Base-by-base conservation (phyloP, 2,797 vertebrate species). In the Eleutherodactylus coqui region DNA sequence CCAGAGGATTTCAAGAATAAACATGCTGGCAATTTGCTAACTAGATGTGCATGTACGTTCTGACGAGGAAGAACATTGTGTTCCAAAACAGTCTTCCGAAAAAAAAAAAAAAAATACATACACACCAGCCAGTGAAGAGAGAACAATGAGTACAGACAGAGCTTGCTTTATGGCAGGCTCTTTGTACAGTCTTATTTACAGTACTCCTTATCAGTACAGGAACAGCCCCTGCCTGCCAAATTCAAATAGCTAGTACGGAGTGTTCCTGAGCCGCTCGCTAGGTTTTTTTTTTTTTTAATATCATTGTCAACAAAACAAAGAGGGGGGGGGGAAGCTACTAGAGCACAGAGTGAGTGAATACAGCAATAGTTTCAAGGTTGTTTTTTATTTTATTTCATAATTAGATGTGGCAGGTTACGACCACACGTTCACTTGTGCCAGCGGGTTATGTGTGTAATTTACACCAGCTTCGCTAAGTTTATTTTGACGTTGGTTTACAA, bases 121-220 rank as follows among this genome's bases (percentile, higher is more conserved):
- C 45, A 82, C 77, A 84, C 79, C 72, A 77, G 93, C 94, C 69
- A 83, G 88, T 93, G 94, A 95, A 91, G 92, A 96, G 95, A 97
- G 97, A 97, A 99, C 97, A 98, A 97, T 97, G 95, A 96, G 97
- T 97, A 94, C 97, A 97, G 96, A 97, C 96, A 90, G 88, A 79
- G 94, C 93, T 94, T 93, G 92, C 92, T 93, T 93, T 91, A 94
- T 96, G 95, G 95, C 95, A 91, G 93, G 94, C 93, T 94, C 91
- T 94, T 96, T 91, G 95, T 96, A 97, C 96, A 96, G 95, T 97
- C 97, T 97, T 98, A 98, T 98, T 98, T 98, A 97, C 97, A 97
- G 96, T 94, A 94, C 93, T 95, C 96, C 96, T 98, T 99, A 98
- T 99, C 97, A 97, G 97, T 90, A 94, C 90, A 93, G 94, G 96